Percentiles rank a stretch among this genome's conserved stretches.
Conservation (phyloP, 2,113 vertebrate genomes). For the Callospermophilus lateralis region DNA sequence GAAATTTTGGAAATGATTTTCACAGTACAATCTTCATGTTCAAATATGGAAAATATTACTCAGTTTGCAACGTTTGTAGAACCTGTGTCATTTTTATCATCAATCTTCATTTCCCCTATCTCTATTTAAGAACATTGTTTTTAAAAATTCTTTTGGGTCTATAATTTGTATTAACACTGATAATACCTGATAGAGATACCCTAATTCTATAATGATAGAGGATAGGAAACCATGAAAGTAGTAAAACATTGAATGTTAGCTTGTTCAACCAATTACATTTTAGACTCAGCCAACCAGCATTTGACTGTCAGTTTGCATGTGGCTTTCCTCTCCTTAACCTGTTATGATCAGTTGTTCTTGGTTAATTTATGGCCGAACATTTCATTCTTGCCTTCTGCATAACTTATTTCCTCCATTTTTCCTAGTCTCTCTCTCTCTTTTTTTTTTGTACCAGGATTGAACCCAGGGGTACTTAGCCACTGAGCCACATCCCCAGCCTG, state of each 20-base stretch:
- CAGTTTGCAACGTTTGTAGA: neutral
- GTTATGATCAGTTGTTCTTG: neutral
- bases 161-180: neutral
- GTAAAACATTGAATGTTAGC: neutral
- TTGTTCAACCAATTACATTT: neutral
- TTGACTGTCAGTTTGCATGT: neutral
- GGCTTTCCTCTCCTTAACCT: neutral
- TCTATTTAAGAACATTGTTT: neutral
- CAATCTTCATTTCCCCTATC: neutral
- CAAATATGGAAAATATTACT: neutral
- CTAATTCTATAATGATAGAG: neutral
- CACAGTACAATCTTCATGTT: neutral
- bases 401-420: neutral
- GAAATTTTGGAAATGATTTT: neutral
- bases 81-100: neutral
- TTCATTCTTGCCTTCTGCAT: neutral
- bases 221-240: neutral
- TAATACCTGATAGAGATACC: neutral
- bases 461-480: too few species aligned
- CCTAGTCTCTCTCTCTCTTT: neutral
- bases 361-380: neutral
- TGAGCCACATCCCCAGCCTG: too few species aligned
- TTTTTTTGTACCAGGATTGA: too few species aligned
- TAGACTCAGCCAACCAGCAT: neutral
- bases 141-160: neutral